A percentile compares a stretch with the other conserved stretches of the same genome.
These are phyloP conservation scores for Dolichallabes microphthalmus DNA, from an alignment of 2,113 vertebrate genomes.

Conservation along the genomic window DNA sequence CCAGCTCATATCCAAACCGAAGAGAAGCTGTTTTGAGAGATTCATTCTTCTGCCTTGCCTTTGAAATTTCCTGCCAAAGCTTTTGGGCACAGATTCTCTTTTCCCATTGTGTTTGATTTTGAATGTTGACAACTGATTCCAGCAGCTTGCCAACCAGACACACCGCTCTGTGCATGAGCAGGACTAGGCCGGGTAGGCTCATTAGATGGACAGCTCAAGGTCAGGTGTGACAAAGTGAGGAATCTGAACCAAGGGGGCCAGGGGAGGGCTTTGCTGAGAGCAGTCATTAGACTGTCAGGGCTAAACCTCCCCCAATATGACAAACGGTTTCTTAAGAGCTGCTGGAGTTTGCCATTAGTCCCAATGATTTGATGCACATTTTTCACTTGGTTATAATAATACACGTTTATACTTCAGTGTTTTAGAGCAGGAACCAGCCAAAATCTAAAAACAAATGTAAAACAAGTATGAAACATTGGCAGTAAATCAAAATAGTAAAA, in stretches of 20 bases:
- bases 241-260: conserved; percentile 27
- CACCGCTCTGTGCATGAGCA: conserved; percentile 13
- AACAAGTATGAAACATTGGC: background rate
- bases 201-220: conserved; percentile 41
- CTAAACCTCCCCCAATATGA: conserved; percentile 39
- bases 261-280: conserved; percentile 27
- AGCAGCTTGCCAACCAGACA: conserved; percentile 22
- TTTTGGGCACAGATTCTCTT: conserved; percentile 12
- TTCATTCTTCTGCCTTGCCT: conserved; percentile 6
- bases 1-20: conserved; percentile 11
- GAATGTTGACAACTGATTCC: conserved; percentile 28
- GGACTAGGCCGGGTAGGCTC: background rate
- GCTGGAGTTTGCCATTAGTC: conserved; percentile 25
- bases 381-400: conserved; percentile 27
- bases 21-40: conserved; percentile 13
- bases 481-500: background rate
- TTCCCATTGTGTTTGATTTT: conserved; percentile 36
- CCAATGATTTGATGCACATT: background rate
- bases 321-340: conserved; percentile 27
- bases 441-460: background rate
- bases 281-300: conserved; percentile 41
- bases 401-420: background rate
- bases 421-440: background rate
- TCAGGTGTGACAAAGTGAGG: conserved; percentile 46
- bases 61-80: conserved; percentile 8